phyloP scores from a whole-genome alignment of 2,888 invertebrate species.

The Choristoneura rosaceana region DNA sequence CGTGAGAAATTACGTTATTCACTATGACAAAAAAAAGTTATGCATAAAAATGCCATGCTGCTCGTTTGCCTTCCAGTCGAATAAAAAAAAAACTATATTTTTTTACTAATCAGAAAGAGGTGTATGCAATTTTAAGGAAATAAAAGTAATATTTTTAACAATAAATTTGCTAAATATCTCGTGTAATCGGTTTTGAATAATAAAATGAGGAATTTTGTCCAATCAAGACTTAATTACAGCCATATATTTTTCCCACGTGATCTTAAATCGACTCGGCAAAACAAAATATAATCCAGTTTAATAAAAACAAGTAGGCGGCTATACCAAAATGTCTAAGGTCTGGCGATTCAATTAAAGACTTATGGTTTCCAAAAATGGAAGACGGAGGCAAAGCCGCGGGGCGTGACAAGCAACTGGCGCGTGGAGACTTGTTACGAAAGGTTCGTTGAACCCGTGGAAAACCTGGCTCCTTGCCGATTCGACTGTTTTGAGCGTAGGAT shows the following conservation, averaged over 20 bases:
- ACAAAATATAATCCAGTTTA: neutral
- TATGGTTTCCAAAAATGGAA: slow-evolving; percentile 43
- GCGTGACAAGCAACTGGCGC: slow-evolving; percentile 57
- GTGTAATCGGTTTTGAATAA: neutral
- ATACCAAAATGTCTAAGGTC: slow-evolving; percentile 18
- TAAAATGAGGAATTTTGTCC: neutral
- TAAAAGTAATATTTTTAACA: too few species aligned
- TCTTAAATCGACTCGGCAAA: neutral
- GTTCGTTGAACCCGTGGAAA: slow-evolving; percentile 51
- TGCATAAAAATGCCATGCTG: too few species aligned
- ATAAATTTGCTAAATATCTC: too few species aligned
- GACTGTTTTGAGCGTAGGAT: slow-evolving; percentile 44
- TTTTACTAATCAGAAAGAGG: too few species aligned
- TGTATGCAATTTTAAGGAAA: too few species aligned
- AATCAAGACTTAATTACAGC: neutral
- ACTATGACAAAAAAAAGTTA: too few species aligned
- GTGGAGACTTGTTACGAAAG: slow-evolving; percentile 53
- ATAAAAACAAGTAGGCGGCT: neutral
- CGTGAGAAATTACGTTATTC: neutral
- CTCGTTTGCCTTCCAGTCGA: too few species aligned
- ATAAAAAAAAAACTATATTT: too few species aligned
- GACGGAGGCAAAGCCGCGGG: slow-evolving; percentile 47
- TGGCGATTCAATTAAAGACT: slow-evolving; percentile 34
- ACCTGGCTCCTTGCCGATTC: slow-evolving; percentile 34
- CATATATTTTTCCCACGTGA: neutral